Evolutionary conservation across 2,113 vertebrate species (phyloP).

Genomic region (Myotis davidii): DNA sequence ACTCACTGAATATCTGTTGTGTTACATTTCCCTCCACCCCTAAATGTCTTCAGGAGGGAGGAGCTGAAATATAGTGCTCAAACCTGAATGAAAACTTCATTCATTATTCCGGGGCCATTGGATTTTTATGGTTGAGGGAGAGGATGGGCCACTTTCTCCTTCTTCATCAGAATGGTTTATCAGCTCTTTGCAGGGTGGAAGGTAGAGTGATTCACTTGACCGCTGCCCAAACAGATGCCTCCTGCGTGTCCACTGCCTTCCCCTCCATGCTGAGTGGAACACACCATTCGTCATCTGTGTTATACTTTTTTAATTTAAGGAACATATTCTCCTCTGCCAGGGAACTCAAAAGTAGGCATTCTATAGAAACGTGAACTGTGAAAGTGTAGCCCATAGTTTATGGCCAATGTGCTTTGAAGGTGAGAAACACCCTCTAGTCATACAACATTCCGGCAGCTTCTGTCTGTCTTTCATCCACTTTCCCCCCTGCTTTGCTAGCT

Average conservation of each 20-base stretch:
- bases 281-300: not conserved
- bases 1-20: not conserved
- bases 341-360: conserved; percentile 50
- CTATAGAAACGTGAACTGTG: conserved; percentile 44
- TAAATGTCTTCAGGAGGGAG: not conserved
- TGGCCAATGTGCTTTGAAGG: conserved; percentile 77
- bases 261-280: not conserved
- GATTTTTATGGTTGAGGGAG: not conserved
- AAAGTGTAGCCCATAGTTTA: conserved; percentile 60
- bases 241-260: not conserved
- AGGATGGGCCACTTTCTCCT: not conserved
- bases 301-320: not conserved
- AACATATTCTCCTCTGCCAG: conserved; percentile 1
- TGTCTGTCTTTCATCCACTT: conserved; percentile 61
- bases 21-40: not conserved
- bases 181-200: not conserved
- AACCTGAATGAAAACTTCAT: not conserved
- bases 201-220: not conserved
- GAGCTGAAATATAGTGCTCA: not conserved
- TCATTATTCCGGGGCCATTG: not conserved
- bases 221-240: not conserved
- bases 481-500: conserved; percentile 11
- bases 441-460: conserved; percentile 1
- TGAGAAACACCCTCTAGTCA: conserved; percentile 73
- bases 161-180: not conserved